Percentiles rank a stretch among this genome's conserved stretches.
These are phyloP conservation scores for Gymnoscopelus braueri DNA, from an alignment of 2,797 vertebrate genomes.

Conservation along the genomic window DNA sequence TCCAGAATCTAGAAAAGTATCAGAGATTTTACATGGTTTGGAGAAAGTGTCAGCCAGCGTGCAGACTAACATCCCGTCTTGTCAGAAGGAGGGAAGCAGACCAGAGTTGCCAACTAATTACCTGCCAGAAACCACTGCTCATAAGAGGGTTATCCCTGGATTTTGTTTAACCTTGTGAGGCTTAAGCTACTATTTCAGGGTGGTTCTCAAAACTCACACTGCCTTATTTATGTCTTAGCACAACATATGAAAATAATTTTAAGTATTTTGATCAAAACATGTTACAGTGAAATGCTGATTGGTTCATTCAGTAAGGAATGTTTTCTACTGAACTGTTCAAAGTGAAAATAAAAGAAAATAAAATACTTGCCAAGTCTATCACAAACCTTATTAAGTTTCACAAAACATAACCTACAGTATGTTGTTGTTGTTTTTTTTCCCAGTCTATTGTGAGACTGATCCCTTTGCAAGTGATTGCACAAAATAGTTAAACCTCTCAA, in stretches of 20 bases:
- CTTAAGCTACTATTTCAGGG: constrained; percentile 40
- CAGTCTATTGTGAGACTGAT: constrained; percentile 22
- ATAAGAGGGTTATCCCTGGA: constrained; percentile 62
- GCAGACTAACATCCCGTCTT: constrained; percentile 68
- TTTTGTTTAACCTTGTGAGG: constrained; percentile 42
- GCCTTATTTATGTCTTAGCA: constrained; percentile 7
- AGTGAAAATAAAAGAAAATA: too few relatives aligned
- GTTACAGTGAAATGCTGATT: constrained; percentile 21
- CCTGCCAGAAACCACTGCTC: constrained; percentile 68
- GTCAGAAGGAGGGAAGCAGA: constrained; percentile 66
- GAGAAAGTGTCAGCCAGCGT: constrained; percentile 73
- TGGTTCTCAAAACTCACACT: constrained; percentile 27
- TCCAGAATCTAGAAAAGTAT: constrained; percentile 58
- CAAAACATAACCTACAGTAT: constrained; percentile 34
- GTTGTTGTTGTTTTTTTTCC: constrained; percentile 9
- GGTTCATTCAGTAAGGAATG: constrained; percentile 28
- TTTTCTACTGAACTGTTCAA: constrained; percentile 40
- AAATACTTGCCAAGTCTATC: not conserved
- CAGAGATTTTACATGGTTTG: constrained; percentile 73
- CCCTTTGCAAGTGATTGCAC: constrained; percentile 11
- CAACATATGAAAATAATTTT: constrained; percentile 27
- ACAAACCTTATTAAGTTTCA: constrained; percentile 37
- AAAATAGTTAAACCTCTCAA: constrained; percentile 21
- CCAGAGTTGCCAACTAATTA: constrained; percentile 62
- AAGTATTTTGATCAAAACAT: constrained; percentile 13